Percentiles rank a stretch among this genome's conserved stretches.
phyloP scores from a whole-genome alignment of 30 jellyfish, hydroid and myxozoan species.

The Rhopilema esculentum region DNA sequence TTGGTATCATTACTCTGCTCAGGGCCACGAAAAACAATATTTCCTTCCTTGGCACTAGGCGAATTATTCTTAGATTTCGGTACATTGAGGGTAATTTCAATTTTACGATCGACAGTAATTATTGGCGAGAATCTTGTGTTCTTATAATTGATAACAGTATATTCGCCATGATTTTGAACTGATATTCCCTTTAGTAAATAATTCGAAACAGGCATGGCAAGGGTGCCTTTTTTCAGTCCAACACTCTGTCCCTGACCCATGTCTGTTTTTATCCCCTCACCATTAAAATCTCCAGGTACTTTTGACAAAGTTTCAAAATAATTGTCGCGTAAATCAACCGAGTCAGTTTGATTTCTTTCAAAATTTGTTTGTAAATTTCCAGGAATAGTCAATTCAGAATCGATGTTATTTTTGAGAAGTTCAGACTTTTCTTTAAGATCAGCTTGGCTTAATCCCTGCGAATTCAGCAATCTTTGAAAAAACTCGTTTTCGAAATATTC shows the following conservation, averaged over 20 bases:
- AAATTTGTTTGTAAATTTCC: background rate
- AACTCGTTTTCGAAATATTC: slow-evolving; percentile 33
- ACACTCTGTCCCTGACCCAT: slow-evolving; percentile 69
- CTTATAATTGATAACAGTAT: slow-evolving; percentile 53
- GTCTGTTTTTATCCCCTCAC: background rate
- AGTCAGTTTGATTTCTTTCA: background rate
- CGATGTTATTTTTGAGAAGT: background rate
- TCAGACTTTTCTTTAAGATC: background rate
- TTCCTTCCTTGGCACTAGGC: background rate
- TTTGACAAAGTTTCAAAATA: background rate
- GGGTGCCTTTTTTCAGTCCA: slow-evolving; percentile 56
- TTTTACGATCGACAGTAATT: slow-evolving; percentile 49
- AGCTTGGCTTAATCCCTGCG: background rate
- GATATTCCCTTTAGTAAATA: slow-evolving; percentile 39
- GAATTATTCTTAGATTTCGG: background rate
- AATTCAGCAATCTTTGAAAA: background rate
- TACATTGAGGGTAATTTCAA: slow-evolving; percentile 25
- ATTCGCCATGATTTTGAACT: slow-evolving; percentile 65
- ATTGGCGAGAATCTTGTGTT: slow-evolving; percentile 60
- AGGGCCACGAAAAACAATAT: background rate
- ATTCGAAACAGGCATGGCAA: slow-evolving; percentile 63
- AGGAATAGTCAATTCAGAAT: background rate
- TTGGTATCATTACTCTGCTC: background rate
- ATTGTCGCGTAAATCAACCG: background rate
- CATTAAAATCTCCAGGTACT: background rate